Conservation (phyloP, 2,888 invertebrate species). For the Dascillus cervinus region DNA sequence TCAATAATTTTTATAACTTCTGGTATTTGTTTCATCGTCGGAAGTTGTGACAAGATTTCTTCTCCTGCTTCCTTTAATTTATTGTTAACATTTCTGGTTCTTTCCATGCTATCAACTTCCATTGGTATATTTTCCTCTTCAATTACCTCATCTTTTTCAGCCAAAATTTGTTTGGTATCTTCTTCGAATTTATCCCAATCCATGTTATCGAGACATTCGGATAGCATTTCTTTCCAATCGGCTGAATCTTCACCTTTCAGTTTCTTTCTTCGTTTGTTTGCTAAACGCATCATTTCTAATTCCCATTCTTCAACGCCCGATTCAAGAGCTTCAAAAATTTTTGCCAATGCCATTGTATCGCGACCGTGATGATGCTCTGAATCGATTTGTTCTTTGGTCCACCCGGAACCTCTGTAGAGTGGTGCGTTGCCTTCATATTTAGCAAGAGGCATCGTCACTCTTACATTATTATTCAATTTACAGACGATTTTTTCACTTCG, state of each 20-base stretch:
- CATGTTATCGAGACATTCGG: constrained; percentile 57
- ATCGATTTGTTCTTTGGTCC: constrained; percentile 47
- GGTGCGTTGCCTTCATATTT: constrained; percentile 29
- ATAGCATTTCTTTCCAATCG: constrained; percentile 44
- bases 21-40: constrained; percentile 54
- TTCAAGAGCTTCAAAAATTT: constrained; percentile 49
- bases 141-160: constrained; percentile 55
- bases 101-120: constrained; percentile 48
- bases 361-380: constrained; percentile 39
- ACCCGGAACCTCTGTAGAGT: constrained; percentile 35
- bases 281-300: constrained; percentile 37
- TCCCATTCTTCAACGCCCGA: constrained; percentile 39
- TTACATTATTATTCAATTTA: constrained; percentile 59
- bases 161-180: constrained; percentile 62
- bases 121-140: constrained; percentile 41
- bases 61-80: constrained; percentile 48
- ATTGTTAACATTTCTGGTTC: constrained; percentile 52
- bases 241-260: constrained; percentile 31
- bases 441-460: constrained; percentile 57
- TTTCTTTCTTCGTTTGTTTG: constrained; percentile 36
- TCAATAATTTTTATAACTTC: constrained; percentile 54
- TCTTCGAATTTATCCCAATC: constrained; percentile 54
- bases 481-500: constrained; percentile 65
- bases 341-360: constrained; percentile 48
- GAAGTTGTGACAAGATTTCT: constrained; percentile 50